phyloP scores from a whole-genome alignment of 2,888 invertebrate genomes.

The Onchidella celtica region DNA sequence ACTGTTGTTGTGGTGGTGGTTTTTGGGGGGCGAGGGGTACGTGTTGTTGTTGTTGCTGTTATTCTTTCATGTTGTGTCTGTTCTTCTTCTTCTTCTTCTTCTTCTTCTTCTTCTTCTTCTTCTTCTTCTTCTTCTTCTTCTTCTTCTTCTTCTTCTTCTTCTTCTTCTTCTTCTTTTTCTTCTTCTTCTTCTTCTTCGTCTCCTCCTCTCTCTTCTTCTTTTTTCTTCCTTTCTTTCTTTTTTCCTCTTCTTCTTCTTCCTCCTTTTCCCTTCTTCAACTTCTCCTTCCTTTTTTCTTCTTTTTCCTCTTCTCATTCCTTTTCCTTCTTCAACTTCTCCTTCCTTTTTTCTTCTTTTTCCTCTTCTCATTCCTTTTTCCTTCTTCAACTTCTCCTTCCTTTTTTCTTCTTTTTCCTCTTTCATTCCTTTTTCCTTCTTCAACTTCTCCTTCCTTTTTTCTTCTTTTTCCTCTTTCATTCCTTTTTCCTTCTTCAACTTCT shows the following conservation, averaged over 20 bases:
- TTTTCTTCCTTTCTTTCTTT: background rate
- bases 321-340: background rate
- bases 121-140: background rate
- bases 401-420: background rate
- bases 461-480: background rate
- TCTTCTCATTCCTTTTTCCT: background rate
- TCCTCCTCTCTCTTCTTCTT: too few relatives aligned
- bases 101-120: background rate
- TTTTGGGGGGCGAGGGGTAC: too few relatives aligned
- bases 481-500: too few relatives aligned
- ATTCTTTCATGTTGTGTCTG: background rate
- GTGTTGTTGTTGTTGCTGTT: too few relatives aligned
- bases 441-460: background rate
- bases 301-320: background rate
- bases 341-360: background rate
- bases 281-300: background rate
- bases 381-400: background rate
- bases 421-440: background rate
- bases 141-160: background rate
- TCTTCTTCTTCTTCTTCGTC: too few relatives aligned
- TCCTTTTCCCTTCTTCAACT: background rate
- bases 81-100: background rate
- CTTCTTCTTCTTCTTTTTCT: background rate
- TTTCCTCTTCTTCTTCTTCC: background rate
- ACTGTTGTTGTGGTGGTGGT: too few relatives aligned